A percentile compares a stretch with the other conserved stretches of the same genome.
These are phyloP conservation scores for Lepidurus couesii DNA, from an alignment of 1,140 invertebrate genomes.

Conservation along the genomic window DNA sequence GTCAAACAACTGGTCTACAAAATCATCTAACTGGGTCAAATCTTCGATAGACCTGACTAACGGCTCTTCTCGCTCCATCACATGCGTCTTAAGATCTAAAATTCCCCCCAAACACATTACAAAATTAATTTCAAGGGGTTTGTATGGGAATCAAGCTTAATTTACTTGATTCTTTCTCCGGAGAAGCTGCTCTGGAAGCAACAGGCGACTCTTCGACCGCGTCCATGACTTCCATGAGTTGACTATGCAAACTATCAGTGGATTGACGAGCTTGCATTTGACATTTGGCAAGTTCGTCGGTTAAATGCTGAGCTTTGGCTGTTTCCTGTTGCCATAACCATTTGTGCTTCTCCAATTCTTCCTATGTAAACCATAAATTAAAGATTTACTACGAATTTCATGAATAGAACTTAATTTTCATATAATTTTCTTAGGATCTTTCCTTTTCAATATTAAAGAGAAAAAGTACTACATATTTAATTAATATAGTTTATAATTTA, in stretches of 20 bases:
- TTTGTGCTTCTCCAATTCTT: constrained; percentile 37
- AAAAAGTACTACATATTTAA: too few relatives aligned
- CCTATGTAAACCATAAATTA: constrained; percentile 29
- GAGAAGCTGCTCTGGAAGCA: neutral
- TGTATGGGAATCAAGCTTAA: too few relatives aligned
- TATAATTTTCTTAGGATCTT: too few relatives aligned
- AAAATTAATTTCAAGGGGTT: too few relatives aligned
- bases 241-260: constrained; percentile 7
- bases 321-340: constrained; percentile 8
- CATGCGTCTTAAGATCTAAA: neutral
- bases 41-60: neutral
- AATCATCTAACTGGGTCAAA: neutral
- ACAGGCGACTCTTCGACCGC: neutral
- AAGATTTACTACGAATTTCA: constrained; percentile 28
- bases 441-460: too few relatives aligned
- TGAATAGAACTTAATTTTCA: too few relatives aligned
- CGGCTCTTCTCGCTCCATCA: neutral
- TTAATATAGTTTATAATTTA: too few relatives aligned
- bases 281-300: neutral
- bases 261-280: neutral
- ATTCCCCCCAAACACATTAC: too few relatives aligned
- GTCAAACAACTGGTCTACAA: neutral
- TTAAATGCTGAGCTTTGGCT: constrained; percentile 7
- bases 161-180: neutral
- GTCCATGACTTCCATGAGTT: constrained; percentile 14